phyloP scores from a whole-genome alignment of 92 coral and sea anemone species.

The Paramuricea clavata region DNA sequence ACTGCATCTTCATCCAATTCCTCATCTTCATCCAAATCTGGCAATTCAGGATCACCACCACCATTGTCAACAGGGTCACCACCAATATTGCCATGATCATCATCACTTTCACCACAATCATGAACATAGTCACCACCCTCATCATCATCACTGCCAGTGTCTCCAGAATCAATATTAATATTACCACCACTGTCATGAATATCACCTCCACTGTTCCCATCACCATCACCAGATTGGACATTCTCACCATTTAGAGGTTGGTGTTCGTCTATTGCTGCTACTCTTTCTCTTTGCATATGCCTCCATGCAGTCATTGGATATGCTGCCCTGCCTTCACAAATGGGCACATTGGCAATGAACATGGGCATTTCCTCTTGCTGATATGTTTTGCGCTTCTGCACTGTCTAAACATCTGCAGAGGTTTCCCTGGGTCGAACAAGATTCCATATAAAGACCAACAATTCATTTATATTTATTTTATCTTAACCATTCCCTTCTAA shows the following conservation, averaged over 20 bases:
- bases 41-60: neutral
- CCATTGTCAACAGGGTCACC: slow-evolving; percentile 11
- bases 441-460: neutral
- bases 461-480: neutral
- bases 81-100: slow-evolving; percentile 20
- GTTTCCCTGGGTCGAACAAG: neutral
- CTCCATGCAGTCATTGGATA: too few species aligned
- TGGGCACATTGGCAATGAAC: too few species aligned
- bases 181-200: slow-evolving; percentile 4
- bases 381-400: too few species aligned
- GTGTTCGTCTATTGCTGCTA: too few species aligned
- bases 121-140: slow-evolving; percentile 27
- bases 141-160: neutral
- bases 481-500: neutral
- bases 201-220: too few species aligned
- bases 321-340: too few species aligned
- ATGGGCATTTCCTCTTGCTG: too few species aligned
- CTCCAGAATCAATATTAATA: neutral
- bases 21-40: too few species aligned
- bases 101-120: slow-evolving; percentile 10
- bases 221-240: too few species aligned
- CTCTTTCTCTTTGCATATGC: too few species aligned
- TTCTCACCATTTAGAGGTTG: too few species aligned
- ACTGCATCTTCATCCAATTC: too few species aligned
- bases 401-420: slow-evolving; percentile 13